Percentiles rank a stretch among this genome's conserved stretches.
Conservation (phyloP, 2,888 invertebrate species). For the Drosophila nr. perissopoda region DNA sequence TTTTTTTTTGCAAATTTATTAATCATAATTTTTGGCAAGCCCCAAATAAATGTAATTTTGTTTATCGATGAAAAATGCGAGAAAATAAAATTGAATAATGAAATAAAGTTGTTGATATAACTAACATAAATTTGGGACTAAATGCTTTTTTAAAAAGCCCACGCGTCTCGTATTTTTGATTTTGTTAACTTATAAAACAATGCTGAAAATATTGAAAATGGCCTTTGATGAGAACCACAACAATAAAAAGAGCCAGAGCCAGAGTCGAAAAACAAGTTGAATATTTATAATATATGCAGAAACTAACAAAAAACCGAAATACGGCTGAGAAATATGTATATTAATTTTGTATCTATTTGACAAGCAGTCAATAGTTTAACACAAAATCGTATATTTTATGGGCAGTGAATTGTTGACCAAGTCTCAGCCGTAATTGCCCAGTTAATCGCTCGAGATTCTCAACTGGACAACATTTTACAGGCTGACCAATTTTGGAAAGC, state of each 20-base stretch:
- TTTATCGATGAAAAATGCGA: constrained; percentile 20
- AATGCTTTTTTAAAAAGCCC: constrained; percentile 26
- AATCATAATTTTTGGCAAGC: constrained; percentile 54
- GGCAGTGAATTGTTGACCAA: background rate
- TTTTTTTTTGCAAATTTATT: constrained; percentile 16
- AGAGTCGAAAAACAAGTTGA: constrained; percentile 66
- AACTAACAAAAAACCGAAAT: constrained; percentile 56
- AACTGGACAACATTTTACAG: constrained; percentile 33
- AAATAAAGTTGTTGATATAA: constrained; percentile 11
- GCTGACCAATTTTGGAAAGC: constrained; percentile 73
- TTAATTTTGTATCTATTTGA: constrained; percentile 37
- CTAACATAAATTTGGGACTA: constrained; percentile 20
- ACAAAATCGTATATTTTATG: constrained; percentile 31
- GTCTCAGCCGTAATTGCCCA: constrained; percentile 15
- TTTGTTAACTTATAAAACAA: constrained; percentile 19
- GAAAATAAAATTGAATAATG: constrained; percentile 32
- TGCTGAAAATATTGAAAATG: constrained; percentile 50
- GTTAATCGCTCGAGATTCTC: constrained; percentile 4
- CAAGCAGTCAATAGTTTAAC: constrained; percentile 32
- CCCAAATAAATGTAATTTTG: constrained; percentile 25
- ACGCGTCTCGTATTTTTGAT: constrained; percentile 30
- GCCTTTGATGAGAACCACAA: constrained; percentile 72
- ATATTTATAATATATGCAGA: constrained; percentile 68
- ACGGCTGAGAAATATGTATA: constrained; percentile 63
- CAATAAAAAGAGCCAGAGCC: constrained; percentile 39